Percentiles rank a stretch among this genome's conserved stretches.
phyloP scores from a whole-genome alignment of 2,888 invertebrate genomes.

The Ectropis crepuscularia region DNA sequence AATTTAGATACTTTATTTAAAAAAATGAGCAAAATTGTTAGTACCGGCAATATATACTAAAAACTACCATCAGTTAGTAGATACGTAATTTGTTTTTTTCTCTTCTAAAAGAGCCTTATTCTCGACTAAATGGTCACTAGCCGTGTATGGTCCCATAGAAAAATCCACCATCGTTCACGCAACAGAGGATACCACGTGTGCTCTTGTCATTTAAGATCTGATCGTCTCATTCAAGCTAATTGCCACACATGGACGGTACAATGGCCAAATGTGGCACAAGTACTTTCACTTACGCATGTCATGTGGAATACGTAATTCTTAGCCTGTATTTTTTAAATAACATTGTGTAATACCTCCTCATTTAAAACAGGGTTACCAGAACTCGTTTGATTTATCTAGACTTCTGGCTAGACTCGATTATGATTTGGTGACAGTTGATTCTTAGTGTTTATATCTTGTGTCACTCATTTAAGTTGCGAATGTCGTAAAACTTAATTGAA shows the following conservation, averaged over 20 bases:
- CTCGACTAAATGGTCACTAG: not conserved
- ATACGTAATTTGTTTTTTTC: too few relatives aligned
- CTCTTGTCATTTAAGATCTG: slow-evolving; percentile 10
- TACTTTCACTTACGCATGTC: slow-evolving; percentile 56
- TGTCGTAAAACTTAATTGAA: too few relatives aligned
- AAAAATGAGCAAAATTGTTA: too few relatives aligned
- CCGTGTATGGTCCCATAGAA: not conserved
- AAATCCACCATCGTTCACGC: not conserved
- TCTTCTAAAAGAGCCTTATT: too few relatives aligned
- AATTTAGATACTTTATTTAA: too few relatives aligned
- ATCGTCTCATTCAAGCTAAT: slow-evolving; percentile 23
- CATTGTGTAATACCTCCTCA: slow-evolving; percentile 50
- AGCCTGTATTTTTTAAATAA: slow-evolving; percentile 49
- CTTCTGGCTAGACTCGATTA: slow-evolving; percentile 8
- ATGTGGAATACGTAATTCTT: slow-evolving; percentile 54
- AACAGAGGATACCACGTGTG: slow-evolving; percentile 19
- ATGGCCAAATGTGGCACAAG: slow-evolving; percentile 50
- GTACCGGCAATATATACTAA: too few relatives aligned
- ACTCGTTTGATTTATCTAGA: slow-evolving; percentile 23
- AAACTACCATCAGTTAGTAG: too few relatives aligned
- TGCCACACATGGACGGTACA: slow-evolving; percentile 44
- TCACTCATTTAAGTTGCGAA: too few relatives aligned
- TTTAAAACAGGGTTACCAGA: slow-evolving; percentile 39
- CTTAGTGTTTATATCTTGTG: not conserved
- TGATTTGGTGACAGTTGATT: slow-evolving; percentile 8